Conservation (phyloP, 2,888 invertebrate species). For the Oscheius sp. region DNA sequence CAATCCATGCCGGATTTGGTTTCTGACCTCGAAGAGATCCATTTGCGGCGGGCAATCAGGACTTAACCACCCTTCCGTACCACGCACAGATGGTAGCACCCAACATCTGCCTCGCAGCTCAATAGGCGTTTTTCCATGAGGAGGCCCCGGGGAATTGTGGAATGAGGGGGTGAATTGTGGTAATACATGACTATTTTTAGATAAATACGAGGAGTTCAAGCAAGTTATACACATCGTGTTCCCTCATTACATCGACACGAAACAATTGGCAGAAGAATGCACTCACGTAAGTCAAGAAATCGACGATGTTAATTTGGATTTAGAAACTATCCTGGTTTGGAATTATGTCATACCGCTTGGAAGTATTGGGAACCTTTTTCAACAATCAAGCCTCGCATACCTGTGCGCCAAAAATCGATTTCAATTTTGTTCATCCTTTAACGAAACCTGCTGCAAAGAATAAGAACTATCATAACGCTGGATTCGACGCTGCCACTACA, state of each 20-base stretch:
- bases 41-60: neutral
- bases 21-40: neutral
- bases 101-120: neutral
- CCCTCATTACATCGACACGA: slow-evolving; percentile 44
- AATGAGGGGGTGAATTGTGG: neutral
- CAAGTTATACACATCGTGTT: slow-evolving; percentile 24
- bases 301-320: neutral
- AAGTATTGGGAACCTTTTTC: slow-evolving; percentile 25
- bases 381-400: neutral
- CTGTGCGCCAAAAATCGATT: slow-evolving; percentile 7
- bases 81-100: neutral
- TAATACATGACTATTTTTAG: slow-evolving; percentile 22
- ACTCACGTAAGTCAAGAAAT: slow-evolving; percentile 19
- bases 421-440: neutral
- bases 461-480: slow-evolving; percentile 44
- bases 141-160: neutral
- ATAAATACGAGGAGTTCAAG: slow-evolving; percentile 44
- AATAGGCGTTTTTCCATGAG: too few species aligned
- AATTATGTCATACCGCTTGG: slow-evolving; percentile 22
- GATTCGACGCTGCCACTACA: slow-evolving; percentile 43
- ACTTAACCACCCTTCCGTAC: neutral
- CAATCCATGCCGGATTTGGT: neutral
- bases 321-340: slow-evolving; percentile 31
- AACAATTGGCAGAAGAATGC: slow-evolving; percentile 41
- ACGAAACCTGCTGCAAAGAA: neutral